These are phyloP conservation scores for Eubasilissa regina DNA, from an alignment of 1,140 invertebrate genomes.

Conservation along the genomic window DNA sequence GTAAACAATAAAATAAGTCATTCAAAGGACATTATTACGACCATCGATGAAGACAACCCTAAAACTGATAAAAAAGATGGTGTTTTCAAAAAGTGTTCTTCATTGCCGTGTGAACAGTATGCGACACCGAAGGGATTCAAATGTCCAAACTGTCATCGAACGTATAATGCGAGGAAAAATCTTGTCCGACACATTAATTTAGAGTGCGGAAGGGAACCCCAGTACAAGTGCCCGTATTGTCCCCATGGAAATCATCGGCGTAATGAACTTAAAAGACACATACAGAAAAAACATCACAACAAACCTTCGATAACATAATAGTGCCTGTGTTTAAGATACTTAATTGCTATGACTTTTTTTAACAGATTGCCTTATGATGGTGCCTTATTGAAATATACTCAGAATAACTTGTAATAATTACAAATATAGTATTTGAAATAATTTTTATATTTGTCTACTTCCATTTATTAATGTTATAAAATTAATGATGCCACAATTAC, in stretches of 20 bases:
- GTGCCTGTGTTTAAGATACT: background rate
- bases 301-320: slow-evolving; percentile 11
- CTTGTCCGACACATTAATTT: slow-evolving; percentile 77
- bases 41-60: background rate
- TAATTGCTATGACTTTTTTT: background rate
- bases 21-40: background rate
- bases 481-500: background rate
- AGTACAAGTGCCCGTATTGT: slow-evolving; percentile 79
- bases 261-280: slow-evolving; percentile 74
- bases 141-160: slow-evolving; percentile 73
- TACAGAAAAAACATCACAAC: slow-evolving; percentile 71
- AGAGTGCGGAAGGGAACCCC: slow-evolving; percentile 79
- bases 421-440: background rate
- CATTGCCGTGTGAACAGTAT: slow-evolving; percentile 67
- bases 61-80: too few species aligned
- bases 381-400: slow-evolving; percentile 1
- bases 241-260: slow-evolving; percentile 69
- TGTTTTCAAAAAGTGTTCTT: background rate
- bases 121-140: slow-evolving; percentile 69
- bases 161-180: slow-evolving; percentile 75
- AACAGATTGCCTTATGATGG: slow-evolving; percentile 13
- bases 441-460: background rate
- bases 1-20: background rate
- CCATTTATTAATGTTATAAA: background rate
- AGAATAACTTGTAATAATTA: background rate